Evolutionary conservation across 2,888 invertebrate species (phyloP).

Genomic region (Chironomus riparius): DNA sequence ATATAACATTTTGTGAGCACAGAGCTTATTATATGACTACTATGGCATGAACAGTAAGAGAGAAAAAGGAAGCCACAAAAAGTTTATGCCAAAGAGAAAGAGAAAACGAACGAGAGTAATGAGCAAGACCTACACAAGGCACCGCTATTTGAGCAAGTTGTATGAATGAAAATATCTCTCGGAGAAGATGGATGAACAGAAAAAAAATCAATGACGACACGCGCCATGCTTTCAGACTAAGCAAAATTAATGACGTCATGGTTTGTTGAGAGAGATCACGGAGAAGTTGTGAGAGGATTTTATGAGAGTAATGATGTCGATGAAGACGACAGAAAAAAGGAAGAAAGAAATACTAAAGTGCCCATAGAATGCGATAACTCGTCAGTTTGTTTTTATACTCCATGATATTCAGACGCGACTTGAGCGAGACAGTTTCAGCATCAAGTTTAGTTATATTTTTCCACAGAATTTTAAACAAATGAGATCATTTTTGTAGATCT

Average conservation of each 20-base stretch:
- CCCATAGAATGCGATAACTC: constrained; percentile 20
- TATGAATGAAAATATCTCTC: constrained; percentile 6
- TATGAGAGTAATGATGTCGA: not conserved
- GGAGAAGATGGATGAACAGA: not conserved
- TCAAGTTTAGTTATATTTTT: not conserved
- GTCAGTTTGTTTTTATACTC: constrained; percentile 26
- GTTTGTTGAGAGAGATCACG: not conserved
- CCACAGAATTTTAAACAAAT: not conserved
- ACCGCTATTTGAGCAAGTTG: constrained; percentile 9
- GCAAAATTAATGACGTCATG: constrained; percentile 17
- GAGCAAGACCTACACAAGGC: constrained; percentile 6
- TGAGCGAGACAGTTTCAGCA: not conserved
- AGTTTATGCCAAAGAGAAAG: not conserved
- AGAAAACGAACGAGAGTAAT: not conserved
- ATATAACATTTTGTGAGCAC: not conserved
- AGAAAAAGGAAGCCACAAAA: not conserved
- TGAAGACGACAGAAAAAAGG: constrained; percentile 15
- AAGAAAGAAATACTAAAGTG: constrained; percentile 21
- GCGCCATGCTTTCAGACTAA: not conserved
- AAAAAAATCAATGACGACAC: not conserved
- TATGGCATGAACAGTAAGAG: not conserved
- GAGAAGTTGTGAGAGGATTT: not conserved
- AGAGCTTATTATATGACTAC: not conserved
- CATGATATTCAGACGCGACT: constrained; percentile 16
- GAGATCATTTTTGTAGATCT: too few relatives aligned